Percentiles rank a stretch among this genome's conserved stretches.
Evolutionary conservation across 2,797 vertebrate species (phyloP).

Genomic region (Loriculus beryllinus): DNA sequence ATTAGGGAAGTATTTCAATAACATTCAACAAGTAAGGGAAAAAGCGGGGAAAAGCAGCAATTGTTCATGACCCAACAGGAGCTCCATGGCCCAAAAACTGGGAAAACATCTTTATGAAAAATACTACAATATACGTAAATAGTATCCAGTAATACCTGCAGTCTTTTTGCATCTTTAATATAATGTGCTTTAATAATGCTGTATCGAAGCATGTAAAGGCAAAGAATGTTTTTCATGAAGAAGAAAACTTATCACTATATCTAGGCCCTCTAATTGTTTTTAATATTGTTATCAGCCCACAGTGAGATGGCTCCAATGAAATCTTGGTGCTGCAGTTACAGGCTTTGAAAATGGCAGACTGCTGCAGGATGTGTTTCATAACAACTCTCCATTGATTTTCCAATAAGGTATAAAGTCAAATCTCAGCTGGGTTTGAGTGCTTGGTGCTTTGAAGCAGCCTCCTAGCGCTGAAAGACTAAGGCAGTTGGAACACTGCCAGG

Average conservation of each 20-base stretch:
- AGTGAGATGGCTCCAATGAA: not conserved
- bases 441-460: not conserved
- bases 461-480: not conserved
- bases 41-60: not conserved
- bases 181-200: rapidly evolving
- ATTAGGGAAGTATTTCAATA: not conserved
- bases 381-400: not conserved
- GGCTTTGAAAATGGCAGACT: not conserved
- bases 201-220: not conserved
- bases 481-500: not conserved
- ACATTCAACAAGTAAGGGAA: not conserved
- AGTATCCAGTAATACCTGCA: not conserved
- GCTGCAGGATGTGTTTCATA: not conserved
- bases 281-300: not conserved
- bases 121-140: not conserved
- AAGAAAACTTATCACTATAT: not conserved
- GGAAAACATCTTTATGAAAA: not conserved
- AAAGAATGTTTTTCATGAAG: not conserved
- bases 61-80: not conserved
- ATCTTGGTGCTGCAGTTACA: not conserved
- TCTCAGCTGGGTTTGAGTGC: not conserved
- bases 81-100: not conserved
- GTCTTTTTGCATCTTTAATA: not conserved
- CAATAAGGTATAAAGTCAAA: not conserved
- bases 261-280: not conserved